Evolutionary conservation across 2,797 vertebrate genomes (phyloP), one percentile per base, ranked within the genome.

Genomic region (Eidolon dupreanum): DNA sequence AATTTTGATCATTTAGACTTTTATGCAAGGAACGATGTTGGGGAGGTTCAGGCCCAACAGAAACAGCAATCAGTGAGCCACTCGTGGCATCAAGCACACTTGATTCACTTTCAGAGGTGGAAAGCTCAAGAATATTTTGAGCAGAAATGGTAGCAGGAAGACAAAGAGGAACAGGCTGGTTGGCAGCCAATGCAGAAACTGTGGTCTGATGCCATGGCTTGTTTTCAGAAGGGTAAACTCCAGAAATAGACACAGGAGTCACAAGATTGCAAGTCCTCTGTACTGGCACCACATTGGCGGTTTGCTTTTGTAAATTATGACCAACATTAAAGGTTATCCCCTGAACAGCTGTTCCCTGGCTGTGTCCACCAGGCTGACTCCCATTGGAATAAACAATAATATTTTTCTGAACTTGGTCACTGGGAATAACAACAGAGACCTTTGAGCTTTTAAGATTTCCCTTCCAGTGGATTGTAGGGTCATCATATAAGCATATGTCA

Each of bases 381-480:
- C 99, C 99, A 22, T 98, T 99, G 81, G 99, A 99, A 98, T 99
- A 99, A 87, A 99, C 99, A 31, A 99, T 99, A 86, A 99, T 99
- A 96, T 99, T 99, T 97, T 99, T 99, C 61, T 99, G 99, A 81
- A 99, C 98, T 96, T 99, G 99, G 95, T 99, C 99, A 73, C 99
- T 97, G 4, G 99, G 99, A 93, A 99, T 99, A 95, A 99, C 99
- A 98, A 99, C 99, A 4, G 99, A 99, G 91, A 99, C 99, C 97
- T 99, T 99, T 13, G 99, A 98, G 36, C 98, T 99, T 93, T 99
- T 99, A 88, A 99, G 98, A 97, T 99, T 99, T 94, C 99, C 99
- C 98, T 99, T 99, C 99, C 99, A 99, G 98, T 99, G 99, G 96
- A 99, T 98, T 4, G 99, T 99, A 70, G 99, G 99, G 96, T 99